Evolutionary conservation across 2,113 vertebrate genomes (phyloP).

Genomic region (Percina caprodes): DNA sequence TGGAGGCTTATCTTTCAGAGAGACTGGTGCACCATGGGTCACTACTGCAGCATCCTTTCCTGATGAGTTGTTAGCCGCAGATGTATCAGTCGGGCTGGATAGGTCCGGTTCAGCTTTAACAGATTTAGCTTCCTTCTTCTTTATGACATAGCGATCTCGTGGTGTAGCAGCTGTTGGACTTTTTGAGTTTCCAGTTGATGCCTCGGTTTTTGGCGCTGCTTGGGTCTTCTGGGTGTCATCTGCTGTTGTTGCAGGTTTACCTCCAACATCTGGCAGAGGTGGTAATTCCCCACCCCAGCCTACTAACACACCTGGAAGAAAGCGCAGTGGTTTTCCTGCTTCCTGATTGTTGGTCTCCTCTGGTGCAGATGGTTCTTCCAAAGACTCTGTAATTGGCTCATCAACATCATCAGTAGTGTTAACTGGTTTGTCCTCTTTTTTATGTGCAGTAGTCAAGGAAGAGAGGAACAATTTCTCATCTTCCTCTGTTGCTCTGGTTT

Average conservation of each 20-base stretch:
- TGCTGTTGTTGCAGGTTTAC: slow-evolving; percentile 83
- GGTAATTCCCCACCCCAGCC: slow-evolving; percentile 91
- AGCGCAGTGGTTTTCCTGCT: slow-evolving; percentile 90
- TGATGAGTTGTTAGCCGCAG: slow-evolving; percentile 56
- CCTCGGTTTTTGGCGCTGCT: slow-evolving; percentile 61
- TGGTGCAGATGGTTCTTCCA: slow-evolving; percentile 75
- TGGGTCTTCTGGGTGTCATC: slow-evolving; percentile 87
- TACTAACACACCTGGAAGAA: slow-evolving; percentile 95
- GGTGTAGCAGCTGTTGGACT: slow-evolving; percentile 75
- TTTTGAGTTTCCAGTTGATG: slow-evolving; percentile 77
- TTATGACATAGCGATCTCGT: slow-evolving; percentile 83
- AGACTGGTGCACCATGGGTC: slow-evolving; percentile 72
- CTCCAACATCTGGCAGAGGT: slow-evolving; percentile 88
- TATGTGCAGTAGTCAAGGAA: slow-evolving; percentile 85
- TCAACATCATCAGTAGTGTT: slow-evolving; percentile 76
- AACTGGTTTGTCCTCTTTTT: slow-evolving; percentile 88
- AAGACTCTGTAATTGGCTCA: slow-evolving; percentile 72
- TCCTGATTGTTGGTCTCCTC: slow-evolving; percentile 86
- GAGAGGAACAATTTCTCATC: slow-evolving; percentile 92
- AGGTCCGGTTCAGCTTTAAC: slow-evolving; percentile 66
- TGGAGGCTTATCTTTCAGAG: slow-evolving; percentile 94
- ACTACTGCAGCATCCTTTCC: slow-evolving; percentile 58
- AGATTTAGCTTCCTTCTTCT: slow-evolving; percentile 83
- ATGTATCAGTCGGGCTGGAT: slow-evolving; percentile 61
- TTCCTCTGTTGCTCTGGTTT: slow-evolving; percentile 80